Percentiles rank a stretch among this genome's conserved stretches.
Conservation (phyloP, 2,888 invertebrate genomes). For the Coenonympha glycerion region DNA sequence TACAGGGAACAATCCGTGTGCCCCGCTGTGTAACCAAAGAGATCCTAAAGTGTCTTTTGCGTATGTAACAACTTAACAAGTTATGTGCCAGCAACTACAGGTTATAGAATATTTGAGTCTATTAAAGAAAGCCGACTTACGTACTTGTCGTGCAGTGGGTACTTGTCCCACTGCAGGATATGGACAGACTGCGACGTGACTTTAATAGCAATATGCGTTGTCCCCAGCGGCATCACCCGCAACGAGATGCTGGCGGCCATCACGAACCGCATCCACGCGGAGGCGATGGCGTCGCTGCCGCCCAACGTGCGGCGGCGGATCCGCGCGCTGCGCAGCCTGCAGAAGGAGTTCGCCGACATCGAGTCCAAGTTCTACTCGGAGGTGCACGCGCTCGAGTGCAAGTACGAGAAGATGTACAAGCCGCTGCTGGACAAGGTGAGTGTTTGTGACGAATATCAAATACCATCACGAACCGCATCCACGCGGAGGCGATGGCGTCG, state of each 20-base stretch:
- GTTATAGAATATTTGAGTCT: no score
- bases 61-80: no score
- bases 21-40: no score
- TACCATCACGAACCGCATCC: conserved; percentile 74
- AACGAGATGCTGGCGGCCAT: conserved; percentile 78
- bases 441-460: no score
- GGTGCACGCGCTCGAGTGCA: conserved; percentile 94
- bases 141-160: no score
- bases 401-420: conserved; percentile 87
- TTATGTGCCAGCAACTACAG: no score
- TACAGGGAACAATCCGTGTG: no score
- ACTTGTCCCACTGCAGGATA: no score
- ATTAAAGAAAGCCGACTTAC: no score
- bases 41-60: no score
- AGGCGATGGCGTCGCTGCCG: conserved; percentile 79
- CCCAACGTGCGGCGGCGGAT: conserved; percentile 86
- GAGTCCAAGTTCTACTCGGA: conserved; percentile 96
- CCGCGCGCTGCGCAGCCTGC: conserved; percentile 89
- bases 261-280: conserved; percentile 75
- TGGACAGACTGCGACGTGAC: no score
- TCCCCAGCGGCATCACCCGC: conserved; percentile 58
- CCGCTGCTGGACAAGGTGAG: conserved; percentile 85
- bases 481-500: conserved; percentile 76
- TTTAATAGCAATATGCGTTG: background rate
- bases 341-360: conserved; percentile 87